A percentile compares a stretch with the other conserved stretches of the same genome.
Conservation (phyloP, 1,140 invertebrate genomes). For the Anthonomus grandis region DNA sequence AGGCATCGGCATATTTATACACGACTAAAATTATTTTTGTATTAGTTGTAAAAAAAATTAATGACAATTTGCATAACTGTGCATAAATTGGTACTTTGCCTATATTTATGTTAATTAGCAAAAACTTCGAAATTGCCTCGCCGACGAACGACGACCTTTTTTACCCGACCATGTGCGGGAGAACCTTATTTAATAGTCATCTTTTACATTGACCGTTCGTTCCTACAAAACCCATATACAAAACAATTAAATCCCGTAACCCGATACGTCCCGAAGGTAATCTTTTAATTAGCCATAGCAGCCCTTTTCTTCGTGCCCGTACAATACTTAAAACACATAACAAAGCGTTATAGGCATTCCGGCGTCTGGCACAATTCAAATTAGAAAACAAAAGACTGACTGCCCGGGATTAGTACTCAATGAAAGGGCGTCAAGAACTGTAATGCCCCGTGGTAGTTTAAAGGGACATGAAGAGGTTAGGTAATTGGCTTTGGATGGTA, state of each 20-base stretch:
- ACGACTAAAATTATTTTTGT: not conserved
- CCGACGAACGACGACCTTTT: too few relatives aligned
- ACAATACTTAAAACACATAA: too few relatives aligned
- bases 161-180: too few relatives aligned
- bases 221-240: too few relatives aligned
- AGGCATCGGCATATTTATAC: conserved; percentile 6
- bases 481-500: too few relatives aligned
- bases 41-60: not conserved
- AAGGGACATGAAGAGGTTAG: too few relatives aligned
- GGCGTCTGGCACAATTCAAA: conserved; percentile 3
- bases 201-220: too few relatives aligned
- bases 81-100: not conserved
- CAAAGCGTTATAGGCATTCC: not conserved
- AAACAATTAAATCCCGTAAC: not conserved
- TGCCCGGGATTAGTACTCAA: conserved; percentile 16
- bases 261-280: not conserved
- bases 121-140: too few relatives aligned
- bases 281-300: conserved; percentile 9
- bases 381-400: conserved; percentile 13
- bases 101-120: too few relatives aligned
- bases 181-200: too few relatives aligned
- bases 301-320: not conserved
- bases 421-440: conserved; percentile 11
- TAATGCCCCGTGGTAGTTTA: too few relatives aligned
- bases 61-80: not conserved